Conservation (phyloP, 2,113 vertebrate genomes). For the Donacobius atricapilla region DNA sequence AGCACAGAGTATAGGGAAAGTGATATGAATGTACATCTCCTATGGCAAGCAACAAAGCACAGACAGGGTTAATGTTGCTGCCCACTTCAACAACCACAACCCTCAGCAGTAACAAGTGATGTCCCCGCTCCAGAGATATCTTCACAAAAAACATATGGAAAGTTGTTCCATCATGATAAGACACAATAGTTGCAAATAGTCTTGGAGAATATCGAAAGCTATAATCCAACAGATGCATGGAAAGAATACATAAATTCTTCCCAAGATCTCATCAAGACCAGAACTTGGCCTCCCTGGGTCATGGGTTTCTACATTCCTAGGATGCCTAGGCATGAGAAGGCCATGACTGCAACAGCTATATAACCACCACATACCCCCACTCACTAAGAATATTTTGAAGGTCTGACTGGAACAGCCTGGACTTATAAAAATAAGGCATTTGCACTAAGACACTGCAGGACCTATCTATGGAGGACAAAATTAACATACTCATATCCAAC, state of each 20-base stretch:
- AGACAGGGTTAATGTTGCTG: background rate
- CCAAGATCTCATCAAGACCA: slow-evolving; percentile 1
- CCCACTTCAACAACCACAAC: background rate
- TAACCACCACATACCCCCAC: background rate
- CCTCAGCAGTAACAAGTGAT: background rate
- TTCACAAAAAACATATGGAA: background rate
- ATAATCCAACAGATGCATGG: background rate
- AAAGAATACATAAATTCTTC: slow-evolving; percentile 12
- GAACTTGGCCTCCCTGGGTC: background rate
- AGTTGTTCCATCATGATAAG: background rate
- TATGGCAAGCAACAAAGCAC: background rate
- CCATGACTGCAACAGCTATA: background rate
- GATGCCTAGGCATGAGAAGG: slow-evolving; percentile 30
- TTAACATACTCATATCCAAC: background rate
- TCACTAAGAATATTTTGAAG: background rate
- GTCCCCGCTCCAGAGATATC: background rate
- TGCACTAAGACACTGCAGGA: background rate
- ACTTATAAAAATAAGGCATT: background rate
- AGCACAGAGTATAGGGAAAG: background rate
- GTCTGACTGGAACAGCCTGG: background rate
- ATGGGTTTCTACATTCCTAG: slow-evolving; percentile 8
- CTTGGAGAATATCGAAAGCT: background rate
- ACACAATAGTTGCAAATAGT: background rate
- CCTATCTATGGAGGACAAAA: background rate
- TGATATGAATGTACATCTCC: background rate